A percentile compares a stretch with the other conserved stretches of the same genome.
phyloP scores from a whole-genome alignment of 2,113 vertebrate genomes.

The Scopus umbretta region DNA sequence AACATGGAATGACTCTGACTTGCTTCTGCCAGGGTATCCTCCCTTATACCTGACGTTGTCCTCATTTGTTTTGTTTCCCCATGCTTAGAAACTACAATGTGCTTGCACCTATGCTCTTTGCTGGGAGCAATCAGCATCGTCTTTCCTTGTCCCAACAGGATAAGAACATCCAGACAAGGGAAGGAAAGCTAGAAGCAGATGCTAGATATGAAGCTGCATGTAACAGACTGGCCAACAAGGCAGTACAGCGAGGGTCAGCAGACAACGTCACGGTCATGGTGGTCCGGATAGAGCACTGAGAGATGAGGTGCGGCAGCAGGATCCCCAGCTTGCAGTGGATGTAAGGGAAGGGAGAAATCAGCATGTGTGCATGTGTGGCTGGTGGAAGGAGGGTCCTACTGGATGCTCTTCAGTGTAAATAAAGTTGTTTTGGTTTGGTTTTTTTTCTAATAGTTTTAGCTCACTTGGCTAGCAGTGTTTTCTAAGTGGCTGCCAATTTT shows the following conservation, averaged over 20 bases:
- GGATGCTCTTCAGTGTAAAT: conserved; percentile 70
- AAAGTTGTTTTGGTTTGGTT: conserved; percentile 36
- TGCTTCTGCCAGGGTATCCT: neutral
- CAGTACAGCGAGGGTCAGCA: conserved; percentile 88
- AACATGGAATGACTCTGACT: neutral
- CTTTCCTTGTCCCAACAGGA: conserved; percentile 66
- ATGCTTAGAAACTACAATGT: rapidly evolving
- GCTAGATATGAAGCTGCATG: conserved; percentile 81
- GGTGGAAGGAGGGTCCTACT: neutral
- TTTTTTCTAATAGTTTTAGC: conserved; percentile 42
- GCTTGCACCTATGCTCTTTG: rapidly evolving
- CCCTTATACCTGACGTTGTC: neutral
- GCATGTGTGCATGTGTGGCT: neutral
- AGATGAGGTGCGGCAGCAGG: neutral
- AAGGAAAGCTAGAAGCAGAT: conserved; percentile 70
- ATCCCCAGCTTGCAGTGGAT: neutral
- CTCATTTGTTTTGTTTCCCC: neutral
- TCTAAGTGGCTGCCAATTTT: neutral
- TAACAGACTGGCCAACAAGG: conserved; percentile 87
- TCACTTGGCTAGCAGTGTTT: neutral
- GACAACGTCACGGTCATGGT: conserved; percentile 95
- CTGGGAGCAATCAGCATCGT: rapidly evolving
- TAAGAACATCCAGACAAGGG: conserved; percentile 69
- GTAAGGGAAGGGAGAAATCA: neutral
- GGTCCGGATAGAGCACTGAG: conserved; percentile 81